These are phyloP conservation scores for Aphyosemion australe DNA, from an alignment of 2,113 vertebrate genomes.

Conservation along the genomic window DNA sequence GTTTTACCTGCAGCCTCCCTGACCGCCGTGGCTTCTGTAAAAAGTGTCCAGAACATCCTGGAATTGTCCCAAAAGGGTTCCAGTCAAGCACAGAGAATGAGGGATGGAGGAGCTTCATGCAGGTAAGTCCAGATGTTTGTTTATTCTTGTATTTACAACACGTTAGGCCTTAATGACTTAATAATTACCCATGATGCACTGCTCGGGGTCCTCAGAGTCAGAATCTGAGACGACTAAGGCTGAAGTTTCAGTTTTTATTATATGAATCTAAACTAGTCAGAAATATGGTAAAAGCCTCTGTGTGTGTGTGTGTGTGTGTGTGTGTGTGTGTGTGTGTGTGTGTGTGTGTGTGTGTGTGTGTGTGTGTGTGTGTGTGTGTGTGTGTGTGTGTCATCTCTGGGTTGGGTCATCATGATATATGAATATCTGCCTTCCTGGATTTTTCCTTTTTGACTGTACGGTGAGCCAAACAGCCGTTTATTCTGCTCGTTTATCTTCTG, in stretches of 20 bases:
- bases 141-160: not conserved
- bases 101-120: not conserved
- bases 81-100: not conserved
- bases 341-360: not conserved
- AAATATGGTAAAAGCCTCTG: too few species aligned
- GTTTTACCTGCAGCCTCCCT: too few species aligned
- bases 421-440: conserved; percentile 41
- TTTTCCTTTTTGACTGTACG: conserved; percentile 33
- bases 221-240: too few species aligned
- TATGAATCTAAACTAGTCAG: too few species aligned
- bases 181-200: too few species aligned
- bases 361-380: not conserved
- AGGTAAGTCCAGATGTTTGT: not conserved
- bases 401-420: conserved; percentile 46
- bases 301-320: too few species aligned
- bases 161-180: not conserved
- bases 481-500: conserved; percentile 50
- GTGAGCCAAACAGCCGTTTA: conserved; percentile 25
- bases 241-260: too few species aligned
- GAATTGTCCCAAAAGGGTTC: not conserved
- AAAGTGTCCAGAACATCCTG: not conserved
- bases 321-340: not conserved
- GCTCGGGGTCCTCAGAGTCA: too few species aligned
- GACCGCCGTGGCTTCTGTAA: too few species aligned
- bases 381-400: conserved; percentile 14